These are phyloP conservation scores for Phenganax subtilis DNA, from an alignment of 92 coral and sea anemone species.

Conservation along the genomic window DNA sequence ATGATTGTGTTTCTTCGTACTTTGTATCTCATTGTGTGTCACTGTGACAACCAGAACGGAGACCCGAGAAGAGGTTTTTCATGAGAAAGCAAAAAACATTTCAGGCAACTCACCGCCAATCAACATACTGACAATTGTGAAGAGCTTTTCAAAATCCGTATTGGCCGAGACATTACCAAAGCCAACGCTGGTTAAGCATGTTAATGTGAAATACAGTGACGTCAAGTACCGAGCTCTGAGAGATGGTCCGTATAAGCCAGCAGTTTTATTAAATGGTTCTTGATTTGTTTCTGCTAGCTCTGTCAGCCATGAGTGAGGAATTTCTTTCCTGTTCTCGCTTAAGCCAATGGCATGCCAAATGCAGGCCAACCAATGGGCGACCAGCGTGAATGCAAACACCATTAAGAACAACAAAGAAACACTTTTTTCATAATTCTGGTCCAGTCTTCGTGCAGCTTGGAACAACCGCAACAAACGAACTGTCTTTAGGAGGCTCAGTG, in stretches of 20 bases:
- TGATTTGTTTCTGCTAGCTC: constrained; percentile 50
- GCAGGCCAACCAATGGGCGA: constrained; percentile 98
- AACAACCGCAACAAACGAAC: constrained; percentile 62
- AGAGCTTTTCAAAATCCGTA: constrained; percentile 76
- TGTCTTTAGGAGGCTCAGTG: constrained; percentile 57
- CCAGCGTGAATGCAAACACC: constrained; percentile 92
- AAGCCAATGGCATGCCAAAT: constrained; percentile 82
- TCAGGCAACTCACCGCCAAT: constrained; percentile 69
- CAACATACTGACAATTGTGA: constrained; percentile 91
- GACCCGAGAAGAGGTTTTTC: neutral
- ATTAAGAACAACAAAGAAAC: constrained; percentile 84
- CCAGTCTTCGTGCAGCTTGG: constrained; percentile 95
- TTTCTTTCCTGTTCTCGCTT: constrained; percentile 45
- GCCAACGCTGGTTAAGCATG: constrained; percentile 79
- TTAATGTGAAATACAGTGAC: constrained; percentile 71
- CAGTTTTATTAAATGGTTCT: constrained; percentile 19
- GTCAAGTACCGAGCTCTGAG: constrained; percentile 44
- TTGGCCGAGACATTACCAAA: constrained; percentile 88
- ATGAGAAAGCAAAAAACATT: neutral
- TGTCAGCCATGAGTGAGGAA: constrained; percentile 65
- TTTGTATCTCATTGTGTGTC: neutral
- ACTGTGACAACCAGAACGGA: neutral
- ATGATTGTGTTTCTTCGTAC: neutral
- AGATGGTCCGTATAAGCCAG: constrained; percentile 29
- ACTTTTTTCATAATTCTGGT: constrained; percentile 97